Evolutionary conservation across 2,888 invertebrate species (phyloP).

Genomic region (Sipha maydis): DNA sequence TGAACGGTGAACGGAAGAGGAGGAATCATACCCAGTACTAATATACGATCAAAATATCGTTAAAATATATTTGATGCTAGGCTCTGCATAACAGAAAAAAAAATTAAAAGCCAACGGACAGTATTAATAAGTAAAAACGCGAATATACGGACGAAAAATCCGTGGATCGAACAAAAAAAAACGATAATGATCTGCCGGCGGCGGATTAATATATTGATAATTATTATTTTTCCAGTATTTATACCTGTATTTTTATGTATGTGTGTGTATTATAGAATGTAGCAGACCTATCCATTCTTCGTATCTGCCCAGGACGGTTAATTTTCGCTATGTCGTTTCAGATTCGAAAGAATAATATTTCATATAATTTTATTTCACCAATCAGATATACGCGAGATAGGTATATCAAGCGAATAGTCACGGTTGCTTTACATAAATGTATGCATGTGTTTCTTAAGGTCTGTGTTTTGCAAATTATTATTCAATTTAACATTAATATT

Average conservation of each 20-base stretch:
- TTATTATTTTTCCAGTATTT: slow-evolving; percentile 4
- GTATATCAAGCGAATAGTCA: no score
- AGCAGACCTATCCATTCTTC: neutral
- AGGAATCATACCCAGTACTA: no score
- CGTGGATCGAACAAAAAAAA: slow-evolving; percentile 31
- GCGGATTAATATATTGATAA: slow-evolving; percentile 30
- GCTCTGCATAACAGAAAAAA: neutral
- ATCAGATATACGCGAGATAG: neutral
- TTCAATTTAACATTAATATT: no score
- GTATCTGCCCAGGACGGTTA: neutral
- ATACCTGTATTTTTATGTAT: neutral
- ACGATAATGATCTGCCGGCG: slow-evolving; percentile 42
- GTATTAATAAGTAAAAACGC: neutral
- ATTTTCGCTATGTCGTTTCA: neutral
- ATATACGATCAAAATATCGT: no score
- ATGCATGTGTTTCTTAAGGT: no score
- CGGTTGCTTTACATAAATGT: no score
- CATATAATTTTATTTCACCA: slow-evolving; percentile 26
- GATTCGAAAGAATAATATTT: neutral
- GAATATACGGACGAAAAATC: slow-evolving; percentile 27
- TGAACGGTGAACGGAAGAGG: neutral
- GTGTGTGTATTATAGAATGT: neutral
- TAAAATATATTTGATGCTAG: no score
- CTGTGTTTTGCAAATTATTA: no score
- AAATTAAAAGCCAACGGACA: neutral